phyloP scores from a whole-genome alignment of 2,797 vertebrate species.

The Heteromormyrus szaboi region DNA sequence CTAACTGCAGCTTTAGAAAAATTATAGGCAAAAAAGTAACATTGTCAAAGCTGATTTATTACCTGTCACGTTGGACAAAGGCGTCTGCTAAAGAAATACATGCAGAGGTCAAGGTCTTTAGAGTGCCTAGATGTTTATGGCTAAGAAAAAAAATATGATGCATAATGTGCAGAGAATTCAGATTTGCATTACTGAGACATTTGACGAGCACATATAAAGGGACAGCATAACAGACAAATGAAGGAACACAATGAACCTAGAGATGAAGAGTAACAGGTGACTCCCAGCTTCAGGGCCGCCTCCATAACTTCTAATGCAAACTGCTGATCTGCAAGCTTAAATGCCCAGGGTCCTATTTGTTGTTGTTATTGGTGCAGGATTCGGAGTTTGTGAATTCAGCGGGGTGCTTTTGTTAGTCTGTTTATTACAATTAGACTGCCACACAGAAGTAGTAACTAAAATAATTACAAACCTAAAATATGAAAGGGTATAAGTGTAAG shows the following conservation, averaged over 20 bases:
- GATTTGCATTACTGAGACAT: not conserved
- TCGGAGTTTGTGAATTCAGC: not conserved
- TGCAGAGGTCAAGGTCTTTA: not conserved
- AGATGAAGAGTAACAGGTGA: not conserved
- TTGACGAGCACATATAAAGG: not conserved
- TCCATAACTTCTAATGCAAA: not conserved
- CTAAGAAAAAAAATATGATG: not conserved
- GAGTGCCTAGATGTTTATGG: not conserved
- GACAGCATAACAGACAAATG: not conserved
- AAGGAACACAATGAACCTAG: not conserved
- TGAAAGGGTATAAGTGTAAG: not conserved
- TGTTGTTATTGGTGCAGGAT: not conserved
- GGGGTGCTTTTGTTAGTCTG: not conserved
- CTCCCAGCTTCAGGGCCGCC: not conserved
- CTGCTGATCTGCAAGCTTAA: not conserved
- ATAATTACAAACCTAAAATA: not conserved
- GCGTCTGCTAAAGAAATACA: not conserved
- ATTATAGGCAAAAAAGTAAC: not conserved
- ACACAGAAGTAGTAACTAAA: not conserved
- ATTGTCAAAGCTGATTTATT: not conserved
- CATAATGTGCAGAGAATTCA: not conserved
- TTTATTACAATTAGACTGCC: not conserved
- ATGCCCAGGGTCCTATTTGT: not conserved
- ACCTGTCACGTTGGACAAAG: not conserved
- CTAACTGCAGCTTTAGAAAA: not conserved